phyloP scores from a whole-genome alignment of 2,888 invertebrate genomes.

The Lysandra bellargus region DNA sequence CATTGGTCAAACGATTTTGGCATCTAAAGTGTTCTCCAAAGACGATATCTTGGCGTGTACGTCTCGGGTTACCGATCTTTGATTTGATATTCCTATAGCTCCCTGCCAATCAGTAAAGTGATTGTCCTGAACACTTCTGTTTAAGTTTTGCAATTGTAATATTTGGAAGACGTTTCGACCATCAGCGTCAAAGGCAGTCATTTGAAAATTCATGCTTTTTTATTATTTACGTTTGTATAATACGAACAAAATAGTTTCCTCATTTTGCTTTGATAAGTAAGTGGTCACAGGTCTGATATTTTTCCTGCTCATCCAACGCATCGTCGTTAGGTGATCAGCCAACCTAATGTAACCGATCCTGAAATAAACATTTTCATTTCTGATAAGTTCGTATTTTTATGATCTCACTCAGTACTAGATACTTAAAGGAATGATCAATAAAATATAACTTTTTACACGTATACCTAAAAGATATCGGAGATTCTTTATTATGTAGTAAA shows the following conservation, averaged over 20 bases:
- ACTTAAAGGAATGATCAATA: conserved; percentile 2
- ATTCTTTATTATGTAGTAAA: conserved; percentile 22
- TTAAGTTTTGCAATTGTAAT: conserved; percentile 4
- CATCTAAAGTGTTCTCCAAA: conserved; percentile 34
- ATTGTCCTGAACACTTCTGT: conserved; percentile 56
- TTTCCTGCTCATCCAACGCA: too few relatives aligned
- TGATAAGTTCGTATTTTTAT: neutral
- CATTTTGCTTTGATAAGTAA: too few relatives aligned
- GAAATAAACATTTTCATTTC: neutral
- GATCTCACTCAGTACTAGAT: neutral
- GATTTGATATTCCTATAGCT: conserved; percentile 67
- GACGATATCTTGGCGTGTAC: conserved; percentile 43
- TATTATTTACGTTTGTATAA: too few relatives aligned
- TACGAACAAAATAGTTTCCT: too few relatives aligned
- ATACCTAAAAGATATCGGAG: conserved; percentile 5
- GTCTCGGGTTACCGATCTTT: conserved; percentile 59
- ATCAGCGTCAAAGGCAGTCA: neutral
- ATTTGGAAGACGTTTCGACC: neutral
- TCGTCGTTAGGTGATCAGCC: neutral
- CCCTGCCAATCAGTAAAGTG: conserved; percentile 75
- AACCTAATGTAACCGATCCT: neutral
- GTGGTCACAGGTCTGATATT: too few relatives aligned
- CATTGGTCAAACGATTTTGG: conserved; percentile 8
- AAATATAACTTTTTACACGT: conserved; percentile 17
- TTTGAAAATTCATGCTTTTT: too few relatives aligned